A percentile compares a stretch with the other conserved stretches of the same genome.
Conservation (phyloP, 2,113 vertebrate species). For the Chaenocephalus aceratus region DNA sequence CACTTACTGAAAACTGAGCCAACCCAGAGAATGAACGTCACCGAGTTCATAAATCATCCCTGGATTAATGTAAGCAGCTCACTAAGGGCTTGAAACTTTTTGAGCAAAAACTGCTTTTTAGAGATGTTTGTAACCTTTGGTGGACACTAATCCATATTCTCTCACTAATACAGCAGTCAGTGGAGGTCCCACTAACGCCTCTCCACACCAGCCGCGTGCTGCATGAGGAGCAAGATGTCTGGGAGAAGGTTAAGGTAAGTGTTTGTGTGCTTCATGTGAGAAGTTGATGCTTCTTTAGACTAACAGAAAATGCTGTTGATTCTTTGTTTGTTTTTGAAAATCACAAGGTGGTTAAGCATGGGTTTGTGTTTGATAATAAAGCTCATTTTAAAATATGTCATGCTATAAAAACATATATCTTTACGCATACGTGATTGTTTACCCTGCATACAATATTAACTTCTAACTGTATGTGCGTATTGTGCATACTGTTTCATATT, state of each 20-base stretch:
- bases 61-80: constrained; percentile 91
- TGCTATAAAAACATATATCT: too few species aligned
- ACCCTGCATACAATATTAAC: too few species aligned
- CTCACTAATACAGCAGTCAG: constrained; percentile 80
- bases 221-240: constrained; percentile 92
- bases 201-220: constrained; percentile 89
- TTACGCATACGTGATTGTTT: not conserved
- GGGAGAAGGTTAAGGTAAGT: constrained; percentile 92
- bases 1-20: constrained; percentile 93
- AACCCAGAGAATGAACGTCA: constrained; percentile 92
- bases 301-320: not conserved
- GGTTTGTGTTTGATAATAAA: not conserved
- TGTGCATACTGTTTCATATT: not conserved
- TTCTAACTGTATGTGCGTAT: not conserved
- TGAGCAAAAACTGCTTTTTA: constrained; percentile 10
- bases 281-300: not conserved
- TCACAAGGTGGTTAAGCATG: not conserved
- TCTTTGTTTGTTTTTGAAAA: not conserved
- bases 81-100: constrained; percentile 6
- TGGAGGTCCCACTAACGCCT: constrained; percentile 88
- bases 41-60: constrained; percentile 93
- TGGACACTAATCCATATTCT: not conserved
- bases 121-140: constrained; percentile 2
- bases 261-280: not conserved
- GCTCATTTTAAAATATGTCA: not conserved